Evolutionary conservation across 1,140 invertebrate species (phyloP).

Genomic region (Euschistus heros): DNA sequence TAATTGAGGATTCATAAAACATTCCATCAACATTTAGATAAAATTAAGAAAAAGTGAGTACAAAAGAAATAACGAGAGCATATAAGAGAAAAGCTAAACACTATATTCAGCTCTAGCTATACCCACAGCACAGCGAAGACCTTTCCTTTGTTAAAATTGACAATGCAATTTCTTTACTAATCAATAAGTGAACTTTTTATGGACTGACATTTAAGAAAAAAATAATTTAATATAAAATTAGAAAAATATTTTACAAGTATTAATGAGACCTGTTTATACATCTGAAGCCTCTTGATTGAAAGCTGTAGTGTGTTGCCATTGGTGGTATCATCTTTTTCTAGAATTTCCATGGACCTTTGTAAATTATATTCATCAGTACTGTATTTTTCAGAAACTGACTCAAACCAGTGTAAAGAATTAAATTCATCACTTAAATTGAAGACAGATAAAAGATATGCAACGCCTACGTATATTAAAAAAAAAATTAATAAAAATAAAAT

Average conservation of each 20-base stretch:
- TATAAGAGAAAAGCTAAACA: too few relatives aligned
- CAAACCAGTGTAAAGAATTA: conserved; percentile 92
- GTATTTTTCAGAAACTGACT: conserved; percentile 70
- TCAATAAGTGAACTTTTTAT: too few relatives aligned
- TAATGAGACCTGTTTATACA: conserved; percentile 48
- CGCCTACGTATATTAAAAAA: background rate
- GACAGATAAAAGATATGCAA: conserved; percentile 55
- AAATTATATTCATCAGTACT: conserved; percentile 48
- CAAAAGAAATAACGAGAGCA: too few relatives aligned
- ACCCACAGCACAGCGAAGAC: too few relatives aligned
- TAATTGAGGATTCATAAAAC: too few relatives aligned
- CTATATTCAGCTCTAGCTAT: too few relatives aligned
- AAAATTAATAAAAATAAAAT: background rate
- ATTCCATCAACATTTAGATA: too few relatives aligned
- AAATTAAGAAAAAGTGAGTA: too few relatives aligned
- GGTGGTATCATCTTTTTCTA: conserved; percentile 60
- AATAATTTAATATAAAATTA: too few relatives aligned
- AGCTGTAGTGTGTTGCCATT: conserved; percentile 87
- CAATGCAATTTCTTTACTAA: too few relatives aligned
- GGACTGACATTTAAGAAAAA: too few relatives aligned
- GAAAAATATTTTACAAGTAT: conserved; percentile 27
- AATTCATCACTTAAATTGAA: conserved; percentile 63
- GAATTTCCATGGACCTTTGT: conserved; percentile 40
- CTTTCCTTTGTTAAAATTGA: too few relatives aligned
- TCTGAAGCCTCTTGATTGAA: conserved; percentile 74